Evolutionary conservation across 1,140 invertebrate species (phyloP).

Genomic region (Drosophila pectinifera): DNA sequence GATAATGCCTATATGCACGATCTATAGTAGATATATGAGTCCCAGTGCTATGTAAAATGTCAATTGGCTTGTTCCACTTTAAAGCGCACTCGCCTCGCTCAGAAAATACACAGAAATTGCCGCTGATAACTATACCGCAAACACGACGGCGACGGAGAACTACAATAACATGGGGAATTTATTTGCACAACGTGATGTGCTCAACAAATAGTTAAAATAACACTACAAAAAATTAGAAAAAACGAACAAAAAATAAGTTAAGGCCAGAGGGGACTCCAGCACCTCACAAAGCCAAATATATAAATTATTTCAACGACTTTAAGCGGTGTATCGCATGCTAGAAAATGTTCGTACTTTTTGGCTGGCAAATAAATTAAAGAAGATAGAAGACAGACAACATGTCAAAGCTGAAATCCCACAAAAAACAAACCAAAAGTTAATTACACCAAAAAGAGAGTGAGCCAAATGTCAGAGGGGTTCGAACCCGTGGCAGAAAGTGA

Average conservation of each 20-base stretch:
- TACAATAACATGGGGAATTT: slow-evolving; percentile 53
- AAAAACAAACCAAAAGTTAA: slow-evolving; percentile 51
- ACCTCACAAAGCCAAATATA: slow-evolving; percentile 38
- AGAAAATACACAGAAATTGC: slow-evolving; percentile 44
- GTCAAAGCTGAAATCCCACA: slow-evolving; percentile 45
- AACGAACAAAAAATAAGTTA: slow-evolving; percentile 7
- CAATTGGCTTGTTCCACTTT: slow-evolving; percentile 71
- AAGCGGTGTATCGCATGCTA: slow-evolving; percentile 21
- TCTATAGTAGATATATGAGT: slow-evolving; percentile 15
- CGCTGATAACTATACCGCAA: slow-evolving; percentile 65
- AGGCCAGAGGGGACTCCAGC: slow-evolving; percentile 12
- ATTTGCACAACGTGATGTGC: slow-evolving; percentile 59
- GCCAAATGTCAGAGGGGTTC: slow-evolving; percentile 38
- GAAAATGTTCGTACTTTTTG: slow-evolving; percentile 13
- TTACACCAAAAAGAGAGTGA: slow-evolving; percentile 20
- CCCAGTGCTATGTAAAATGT: slow-evolving; percentile 56
- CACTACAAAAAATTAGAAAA: slow-evolving; percentile 16
- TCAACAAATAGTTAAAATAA: slow-evolving; percentile 56
- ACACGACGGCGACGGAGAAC: slow-evolving; percentile 24
- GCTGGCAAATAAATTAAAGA: slow-evolving; percentile 26
- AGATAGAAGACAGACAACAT: slow-evolving; percentile 12
- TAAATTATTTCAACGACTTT: slow-evolving; percentile 36
- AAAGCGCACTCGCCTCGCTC: slow-evolving; percentile 30
- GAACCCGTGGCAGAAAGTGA: slow-evolving; percentile 26
- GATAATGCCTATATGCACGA: slow-evolving; percentile 3